Conservation (phyloP, 2,113 vertebrate species). For the Peromyscus polionotus region DNA sequence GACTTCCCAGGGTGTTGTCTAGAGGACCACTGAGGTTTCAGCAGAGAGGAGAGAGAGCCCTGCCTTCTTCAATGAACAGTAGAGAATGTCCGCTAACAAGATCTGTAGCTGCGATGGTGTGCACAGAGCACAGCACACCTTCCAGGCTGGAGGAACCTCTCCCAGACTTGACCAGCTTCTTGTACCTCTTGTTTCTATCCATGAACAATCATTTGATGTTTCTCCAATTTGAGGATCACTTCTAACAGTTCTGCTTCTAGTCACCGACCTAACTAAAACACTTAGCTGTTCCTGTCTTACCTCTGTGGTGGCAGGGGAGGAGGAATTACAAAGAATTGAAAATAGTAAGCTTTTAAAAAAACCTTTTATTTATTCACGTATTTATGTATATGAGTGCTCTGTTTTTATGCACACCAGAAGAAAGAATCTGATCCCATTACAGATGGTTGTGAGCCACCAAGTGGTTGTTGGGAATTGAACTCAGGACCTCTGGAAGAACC, state of each 20-base stretch:
- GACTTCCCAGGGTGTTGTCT: neutral
- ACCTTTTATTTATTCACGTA: neutral
- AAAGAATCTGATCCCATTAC: neutral
- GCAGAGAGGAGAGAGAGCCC: neutral
- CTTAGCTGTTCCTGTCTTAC: neutral
- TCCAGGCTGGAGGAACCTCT: neutral
- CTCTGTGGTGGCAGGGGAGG: neutral
- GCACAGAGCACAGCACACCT: rapidly evolving
- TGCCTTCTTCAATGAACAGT: neutral
- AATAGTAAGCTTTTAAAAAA: neutral
- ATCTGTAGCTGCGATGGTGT: neutral
- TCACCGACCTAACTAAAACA: neutral
- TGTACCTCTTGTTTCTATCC: neutral
- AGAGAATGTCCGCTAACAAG: neutral
- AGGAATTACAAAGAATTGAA: neutral
- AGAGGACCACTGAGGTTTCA: neutral
- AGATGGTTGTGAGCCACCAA: neutral
- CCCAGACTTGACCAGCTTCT: rapidly evolving
- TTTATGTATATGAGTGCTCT: neutral
- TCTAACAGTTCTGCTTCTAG: neutral
- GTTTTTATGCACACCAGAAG: neutral
- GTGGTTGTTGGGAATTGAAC: neutral
- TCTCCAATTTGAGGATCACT: neutral
- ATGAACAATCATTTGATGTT: neutral
- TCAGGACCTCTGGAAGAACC: neutral